Evolutionary conservation across 2,888 invertebrate genomes (phyloP).

Genomic region (Monoplex corrugatus): DNA sequence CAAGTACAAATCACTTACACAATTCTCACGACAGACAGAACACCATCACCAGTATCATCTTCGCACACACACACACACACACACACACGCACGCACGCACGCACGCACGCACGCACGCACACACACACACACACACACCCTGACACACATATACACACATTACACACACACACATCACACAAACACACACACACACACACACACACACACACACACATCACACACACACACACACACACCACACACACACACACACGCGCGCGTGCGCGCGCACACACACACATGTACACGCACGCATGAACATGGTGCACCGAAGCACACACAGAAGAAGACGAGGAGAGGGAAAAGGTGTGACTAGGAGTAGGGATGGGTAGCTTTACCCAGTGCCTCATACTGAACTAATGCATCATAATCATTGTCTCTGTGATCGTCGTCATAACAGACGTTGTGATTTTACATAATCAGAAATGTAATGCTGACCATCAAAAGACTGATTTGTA

Average conservation of each 20-base stretch:
- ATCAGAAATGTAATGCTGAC: background rate
- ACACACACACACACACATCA: background rate
- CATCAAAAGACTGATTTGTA: too few relatives aligned
- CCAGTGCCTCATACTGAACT: background rate
- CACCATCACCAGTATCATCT: too few relatives aligned
- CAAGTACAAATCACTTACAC: too few relatives aligned
- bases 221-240: background rate
- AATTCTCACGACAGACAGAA: too few relatives aligned
- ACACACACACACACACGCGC: background rate
- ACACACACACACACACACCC: background rate
- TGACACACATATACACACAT: background rate
- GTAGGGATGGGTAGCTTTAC: background rate
- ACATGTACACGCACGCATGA: background rate
- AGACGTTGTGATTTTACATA: background rate
- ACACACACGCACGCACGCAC: background rate
- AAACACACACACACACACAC: background rate
- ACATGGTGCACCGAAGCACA: too few relatives aligned
- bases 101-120: background rate
- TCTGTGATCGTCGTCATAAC: too few relatives aligned
- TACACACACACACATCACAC: background rate
- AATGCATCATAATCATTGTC: background rate
- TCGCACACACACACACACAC: background rate
- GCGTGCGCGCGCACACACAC: background rate
- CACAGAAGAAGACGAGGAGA: too few relatives aligned
- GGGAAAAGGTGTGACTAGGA: too few relatives aligned